Percentiles rank a stretch among this genome's conserved stretches.
Conservation (phyloP, 2,113 vertebrate genomes). For the Corythornis vintsioides region DNA sequence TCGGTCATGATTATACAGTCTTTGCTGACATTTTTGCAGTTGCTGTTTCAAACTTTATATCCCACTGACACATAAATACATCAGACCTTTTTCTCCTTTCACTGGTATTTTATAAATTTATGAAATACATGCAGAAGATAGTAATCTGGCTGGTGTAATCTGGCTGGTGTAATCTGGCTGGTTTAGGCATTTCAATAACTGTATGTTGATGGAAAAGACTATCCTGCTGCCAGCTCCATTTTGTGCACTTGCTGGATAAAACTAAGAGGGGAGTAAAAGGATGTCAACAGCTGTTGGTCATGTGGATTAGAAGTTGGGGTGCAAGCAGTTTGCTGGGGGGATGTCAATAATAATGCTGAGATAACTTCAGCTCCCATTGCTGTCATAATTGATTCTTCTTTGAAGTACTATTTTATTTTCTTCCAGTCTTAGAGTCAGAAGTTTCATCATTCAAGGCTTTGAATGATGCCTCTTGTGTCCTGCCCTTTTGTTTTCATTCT, state of each 20-base stretch:
- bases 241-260: background rate
- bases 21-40: background rate
- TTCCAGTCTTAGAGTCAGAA: background rate
- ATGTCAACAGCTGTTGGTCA: background rate
- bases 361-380: background rate
- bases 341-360: background rate
- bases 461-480: background rate
- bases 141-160: background rate
- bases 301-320: background rate
- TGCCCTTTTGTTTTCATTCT: background rate
- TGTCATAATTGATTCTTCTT: background rate
- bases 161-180: too few species aligned
- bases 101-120: background rate
- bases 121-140: background rate
- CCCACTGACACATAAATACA: background rate
- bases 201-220: conserved; percentile 8
- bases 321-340: background rate
- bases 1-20: background rate
- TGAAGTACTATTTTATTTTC: background rate
- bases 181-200: conserved; percentile 9
- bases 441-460: background rate
- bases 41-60: background rate
- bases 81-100: background rate
- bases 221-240: background rate
- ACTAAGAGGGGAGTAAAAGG: background rate